Base-by-base conservation (phyloP, 2,113 vertebrate genomes). In the Sminthopsis crassicaudata region DNA sequence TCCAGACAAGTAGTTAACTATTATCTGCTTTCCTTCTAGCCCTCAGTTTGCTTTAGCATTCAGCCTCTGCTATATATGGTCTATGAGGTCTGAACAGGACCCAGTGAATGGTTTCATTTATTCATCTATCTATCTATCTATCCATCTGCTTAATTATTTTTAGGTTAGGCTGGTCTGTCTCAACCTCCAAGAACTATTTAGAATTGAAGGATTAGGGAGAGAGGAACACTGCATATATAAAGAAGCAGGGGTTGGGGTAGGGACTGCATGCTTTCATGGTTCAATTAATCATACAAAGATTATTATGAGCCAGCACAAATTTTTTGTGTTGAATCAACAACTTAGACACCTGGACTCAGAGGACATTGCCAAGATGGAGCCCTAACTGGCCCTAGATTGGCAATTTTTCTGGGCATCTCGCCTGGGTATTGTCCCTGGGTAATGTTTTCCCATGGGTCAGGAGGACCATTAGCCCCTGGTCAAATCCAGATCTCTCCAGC, bases 301-400 rank as follows among this genome's bases (percentile, higher is more conserved):
- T 42, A 23, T 42, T 84, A 42, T 8, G 67, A 84, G n/a, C 36
- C n/a, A 84, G 67, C 67, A 84, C 36, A 84, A n/a, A 23, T 42
- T 22, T 76, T 42, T 84, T 42, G 14, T n/a, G 30, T 84, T 84
- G 67, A 42, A 84, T 84, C n/a, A 84, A 42, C n/a, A 42, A 42
- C n/a, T 84, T 84, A 84, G 90, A n/a, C 26, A 89, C 46, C 46
- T 94, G 90, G 55, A 36, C 52, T 54, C 48, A 94, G 89, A 89
- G 94, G 91, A 30, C 54, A 30, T 8, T 1, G 0, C 7, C 48
- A 46, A 36, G 30, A 60, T 11, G 94, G 91, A 10, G 53, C 5
- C 30, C n/a, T 11, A 1, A 6, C 48, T 54, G 46, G 90, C 7
- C 36, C 22, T 27, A n/a, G 3, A 52, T n/a, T 42, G 91, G 52